These are phyloP conservation scores for Atopsyche davidsoni DNA, from an alignment of 1,140 invertebrate species.

Conservation along the genomic window DNA sequence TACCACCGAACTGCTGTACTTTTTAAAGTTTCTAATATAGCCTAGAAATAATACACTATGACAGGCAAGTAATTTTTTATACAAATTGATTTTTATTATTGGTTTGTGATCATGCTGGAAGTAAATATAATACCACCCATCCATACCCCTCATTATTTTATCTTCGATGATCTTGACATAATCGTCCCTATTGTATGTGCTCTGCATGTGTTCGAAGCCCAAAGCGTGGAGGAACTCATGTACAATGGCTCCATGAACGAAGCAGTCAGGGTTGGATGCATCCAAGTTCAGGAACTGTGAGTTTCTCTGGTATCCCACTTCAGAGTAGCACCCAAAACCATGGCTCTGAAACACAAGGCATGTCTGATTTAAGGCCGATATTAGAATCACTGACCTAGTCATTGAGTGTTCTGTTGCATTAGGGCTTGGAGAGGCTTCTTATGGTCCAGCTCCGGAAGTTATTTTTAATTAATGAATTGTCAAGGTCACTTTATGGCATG, in stretches of 20 bases:
- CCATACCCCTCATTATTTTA: constrained; percentile 54
- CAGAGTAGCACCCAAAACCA: constrained; percentile 46
- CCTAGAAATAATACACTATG: not conserved
- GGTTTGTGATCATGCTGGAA: not conserved
- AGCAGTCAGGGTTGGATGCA: constrained; percentile 45
- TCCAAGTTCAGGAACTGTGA: constrained; percentile 49
- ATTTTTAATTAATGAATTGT: not conserved
- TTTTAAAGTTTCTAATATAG: constrained; percentile 54
- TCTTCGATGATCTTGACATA: constrained; percentile 60
- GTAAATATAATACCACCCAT: not conserved
- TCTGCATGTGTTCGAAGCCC: constrained; percentile 70
- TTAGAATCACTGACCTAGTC: not conserved
- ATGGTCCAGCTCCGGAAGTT: too few species aligned
- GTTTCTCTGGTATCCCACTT: constrained; percentile 46
- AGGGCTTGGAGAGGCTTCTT: too few species aligned
- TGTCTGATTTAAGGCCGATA: not conserved
- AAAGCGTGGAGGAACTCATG: constrained; percentile 64
- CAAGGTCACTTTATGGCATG: not conserved
- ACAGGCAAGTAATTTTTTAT: not conserved
- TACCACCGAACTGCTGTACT: constrained; percentile 56
- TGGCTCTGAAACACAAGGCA: not conserved
- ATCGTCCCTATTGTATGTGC: constrained; percentile 61
- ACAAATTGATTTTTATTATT: not conserved
- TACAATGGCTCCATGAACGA: constrained; percentile 52
- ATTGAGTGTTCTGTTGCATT: too few species aligned